Evolutionary conservation across 2,113 vertebrate genomes (phyloP), one percentile per base, ranked within the genome.

Genomic region (Varanus komodoensis): DNA sequence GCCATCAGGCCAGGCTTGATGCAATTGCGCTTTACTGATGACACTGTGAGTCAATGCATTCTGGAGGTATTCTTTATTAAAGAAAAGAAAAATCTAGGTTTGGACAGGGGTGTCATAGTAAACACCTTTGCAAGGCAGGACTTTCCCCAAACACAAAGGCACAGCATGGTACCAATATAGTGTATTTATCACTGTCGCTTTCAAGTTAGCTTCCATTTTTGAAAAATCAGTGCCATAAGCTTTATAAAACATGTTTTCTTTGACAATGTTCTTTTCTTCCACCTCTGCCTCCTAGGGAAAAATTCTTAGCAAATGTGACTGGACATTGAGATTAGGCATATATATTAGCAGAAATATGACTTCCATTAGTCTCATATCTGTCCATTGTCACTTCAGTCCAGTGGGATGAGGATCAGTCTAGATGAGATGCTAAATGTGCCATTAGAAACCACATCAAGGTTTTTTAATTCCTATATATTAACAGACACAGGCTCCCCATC

Each of bases 1-100:
- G 95, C 87, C 94, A 95, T 93, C 89, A 93, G 88, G 84, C 95
- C 78, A 90, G 69, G 80, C 68, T 92, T 77, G 95, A 93, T 93
- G 95, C 92, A 96, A 93, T 95, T 94, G 89, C 85, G 89, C 91
- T 96, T 95, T 92, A 92, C 82, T 94, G 91, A 94, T 86, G 92
- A 84, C 86, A 82, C 77, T 92, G 38, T 27, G 93, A 95, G 90
- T 95, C 95, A 96, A 89, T 95, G 95, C 87, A 38, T 85, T 95
- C 82, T 91, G 87, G 95, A 93, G 38, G 84, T 9, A 74, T 44
- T 86, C 79, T 84, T 67, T 34, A 80, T 86, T 67, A 27, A 69
- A 89, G 64, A 2, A 64, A 77, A 34, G 54, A 57, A 88, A 92
- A 8, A 87, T 19, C 57, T 88, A 77, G 82, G 86, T 92, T 95